Evolutionary conservation across 2,797 vertebrate genomes (phyloP), one percentile per base, ranked within the genome.

Genomic region (Picus viridis): DNA sequence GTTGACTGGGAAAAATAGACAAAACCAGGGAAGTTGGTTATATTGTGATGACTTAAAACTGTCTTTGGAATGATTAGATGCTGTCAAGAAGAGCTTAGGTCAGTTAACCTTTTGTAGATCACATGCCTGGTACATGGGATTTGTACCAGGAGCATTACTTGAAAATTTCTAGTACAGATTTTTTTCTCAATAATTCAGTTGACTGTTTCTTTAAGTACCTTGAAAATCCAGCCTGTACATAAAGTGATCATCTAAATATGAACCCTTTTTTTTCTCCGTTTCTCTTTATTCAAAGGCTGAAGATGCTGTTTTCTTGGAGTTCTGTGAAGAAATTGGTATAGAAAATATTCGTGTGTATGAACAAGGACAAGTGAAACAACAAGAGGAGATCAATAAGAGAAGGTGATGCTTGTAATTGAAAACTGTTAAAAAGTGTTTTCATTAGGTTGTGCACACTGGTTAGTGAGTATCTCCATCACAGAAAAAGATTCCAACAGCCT

Each of bases 341-440:
- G 97, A 95, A 92, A 99, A 97, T 96, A 99, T 99, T 94, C 98
- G 99, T 85, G 98, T 99, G 73, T 99, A 98, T 67, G 99, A 99
- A 81, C 98, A 98, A 95, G 98, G 98, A 81, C 96, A 97, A 54
- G 82, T 99, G 88, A 98, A 98, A 92, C 97, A 98, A 29, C 98
- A 98, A 87, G 97, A 98, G 69, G 99, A 99, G 95, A 95, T 98
- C 6, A 98, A 99, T 93, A 98, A 97, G 90, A 99, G 98, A 97
- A 97, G 99, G 99, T 99, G 69, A 5, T 89, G 17, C 41, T 56
- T 49, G 41, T 68, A 81, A 43, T 12, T 82, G 10, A 77, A 67
- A 77, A 67, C 49, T 71, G 5, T 61, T 10, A 75, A 91, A 19
- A 58, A 49, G 8, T 19, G 29, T 8, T 10, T 83, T 59, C 59